phyloP scores from a whole-genome alignment of 2,888 invertebrate species.

The Belgica antarctica region DNA sequence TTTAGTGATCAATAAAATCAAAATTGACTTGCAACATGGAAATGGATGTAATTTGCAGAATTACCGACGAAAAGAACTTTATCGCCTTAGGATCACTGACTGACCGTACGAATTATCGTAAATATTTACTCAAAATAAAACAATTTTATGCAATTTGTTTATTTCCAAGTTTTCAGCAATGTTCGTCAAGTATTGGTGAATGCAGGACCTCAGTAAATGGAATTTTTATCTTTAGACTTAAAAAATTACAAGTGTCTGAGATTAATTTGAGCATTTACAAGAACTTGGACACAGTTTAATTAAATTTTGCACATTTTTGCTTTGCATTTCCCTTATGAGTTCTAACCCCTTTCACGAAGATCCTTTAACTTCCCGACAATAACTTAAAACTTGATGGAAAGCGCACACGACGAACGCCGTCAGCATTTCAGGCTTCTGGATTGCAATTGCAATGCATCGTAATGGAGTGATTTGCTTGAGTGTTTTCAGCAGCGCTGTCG shows the following conservation, averaged over 20 bases:
- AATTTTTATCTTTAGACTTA: too few relatives aligned
- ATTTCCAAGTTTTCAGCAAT: neutral
- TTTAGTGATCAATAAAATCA: neutral
- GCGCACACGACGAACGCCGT: slow-evolving; percentile 5
- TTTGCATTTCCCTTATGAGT: too few relatives aligned
- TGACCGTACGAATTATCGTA: too few relatives aligned
- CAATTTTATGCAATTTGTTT: slow-evolving; percentile 14
- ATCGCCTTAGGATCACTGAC: slow-evolving; percentile 8
- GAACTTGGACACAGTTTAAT: too few relatives aligned
- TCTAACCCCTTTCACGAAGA: too few relatives aligned
- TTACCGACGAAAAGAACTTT: neutral
- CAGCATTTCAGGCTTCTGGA: slow-evolving; percentile 15
- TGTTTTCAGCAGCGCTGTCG: too few relatives aligned
- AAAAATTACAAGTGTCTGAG: too few relatives aligned
- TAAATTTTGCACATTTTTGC: too few relatives aligned
- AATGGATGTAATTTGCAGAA: neutral
- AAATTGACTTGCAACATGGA: neutral
- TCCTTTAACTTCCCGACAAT: too few relatives aligned
- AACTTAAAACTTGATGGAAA: slow-evolving; percentile 6
- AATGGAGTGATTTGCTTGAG: slow-evolving; percentile 18
- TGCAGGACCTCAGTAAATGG: too few relatives aligned
- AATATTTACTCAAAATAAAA: slow-evolving; percentile 27
- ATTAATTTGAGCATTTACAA: too few relatives aligned
- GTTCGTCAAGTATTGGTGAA: neutral
- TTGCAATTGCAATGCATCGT: slow-evolving; percentile 9